Evolutionary conservation across 2,797 vertebrate genomes (phyloP).

Genomic region (Karalla daura): DNA sequence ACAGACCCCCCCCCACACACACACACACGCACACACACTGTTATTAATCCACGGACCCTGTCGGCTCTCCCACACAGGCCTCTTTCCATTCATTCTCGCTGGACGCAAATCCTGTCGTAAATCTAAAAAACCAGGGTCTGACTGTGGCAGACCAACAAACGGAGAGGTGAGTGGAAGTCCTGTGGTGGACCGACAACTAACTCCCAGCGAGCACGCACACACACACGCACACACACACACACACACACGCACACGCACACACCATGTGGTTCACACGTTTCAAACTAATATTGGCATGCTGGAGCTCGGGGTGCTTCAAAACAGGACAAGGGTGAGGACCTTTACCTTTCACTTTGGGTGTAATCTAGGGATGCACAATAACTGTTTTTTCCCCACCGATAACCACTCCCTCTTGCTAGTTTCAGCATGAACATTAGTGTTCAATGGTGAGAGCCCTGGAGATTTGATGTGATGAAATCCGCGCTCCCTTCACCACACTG

Average conservation of each 20-base stretch:
- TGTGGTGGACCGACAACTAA: slow-evolving; percentile 25
- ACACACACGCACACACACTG: too few relatives aligned
- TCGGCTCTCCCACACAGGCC: slow-evolving; percentile 33
- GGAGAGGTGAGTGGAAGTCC: slow-evolving; percentile 30
- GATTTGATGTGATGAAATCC: too few relatives aligned
- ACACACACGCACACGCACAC: neutral
- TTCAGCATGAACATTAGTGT: too few relatives aligned
- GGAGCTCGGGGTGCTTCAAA: slow-evolving; percentile 2
- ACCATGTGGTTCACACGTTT: slow-evolving; percentile 12
- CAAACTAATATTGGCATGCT: slow-evolving; percentile 4
- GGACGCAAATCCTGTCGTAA: slow-evolving; percentile 48
- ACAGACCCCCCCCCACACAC: too few relatives aligned
- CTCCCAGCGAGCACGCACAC: slow-evolving; percentile 11
- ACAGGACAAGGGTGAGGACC: slow-evolving; percentile 18
- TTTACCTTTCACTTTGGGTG: slow-evolving; percentile 48
- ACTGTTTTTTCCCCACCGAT: too few relatives aligned
- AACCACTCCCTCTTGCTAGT: too few relatives aligned
- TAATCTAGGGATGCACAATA: slow-evolving; percentile 40
- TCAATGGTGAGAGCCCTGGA: too few relatives aligned
- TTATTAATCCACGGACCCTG: slow-evolving; percentile 36
- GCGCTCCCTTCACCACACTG: too few relatives aligned
- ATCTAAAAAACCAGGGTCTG: slow-evolving; percentile 37
- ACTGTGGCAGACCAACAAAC: slow-evolving; percentile 37
- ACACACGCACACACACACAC: slow-evolving; percentile 6
- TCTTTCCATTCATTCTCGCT: slow-evolving; percentile 50